Percentiles rank a stretch among this genome's conserved stretches.
Conservation (phyloP, 2,888 invertebrate genomes). For the Sarcophaga caerulescens region DNA sequence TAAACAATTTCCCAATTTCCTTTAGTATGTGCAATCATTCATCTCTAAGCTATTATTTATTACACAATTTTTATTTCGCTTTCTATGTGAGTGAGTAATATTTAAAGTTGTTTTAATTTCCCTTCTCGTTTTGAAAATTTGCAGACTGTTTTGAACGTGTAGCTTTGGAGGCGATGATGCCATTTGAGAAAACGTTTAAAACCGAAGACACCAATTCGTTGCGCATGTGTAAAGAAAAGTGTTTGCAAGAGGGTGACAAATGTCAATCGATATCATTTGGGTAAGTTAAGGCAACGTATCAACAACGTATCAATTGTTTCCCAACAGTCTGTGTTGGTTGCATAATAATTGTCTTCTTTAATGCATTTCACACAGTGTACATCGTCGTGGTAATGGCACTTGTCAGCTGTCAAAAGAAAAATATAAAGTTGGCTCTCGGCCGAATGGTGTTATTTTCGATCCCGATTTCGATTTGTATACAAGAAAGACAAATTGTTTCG, state of each 20-base stretch:
- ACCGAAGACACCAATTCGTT: slow-evolving; percentile 84
- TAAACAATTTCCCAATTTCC: not conserved
- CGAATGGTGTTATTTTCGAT: slow-evolving; percentile 83
- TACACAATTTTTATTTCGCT: slow-evolving; percentile 46
- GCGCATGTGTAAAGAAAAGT: slow-evolving; percentile 84
- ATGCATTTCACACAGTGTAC: slow-evolving; percentile 81
- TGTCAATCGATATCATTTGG: slow-evolving; percentile 86
- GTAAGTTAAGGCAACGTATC: slow-evolving; percentile 78
- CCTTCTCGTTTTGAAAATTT: slow-evolving; percentile 56
- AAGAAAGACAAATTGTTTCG: slow-evolving; percentile 82
- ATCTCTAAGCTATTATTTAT: slow-evolving; percentile 12
- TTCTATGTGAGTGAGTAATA: not conserved
- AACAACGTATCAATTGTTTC: slow-evolving; percentile 60
- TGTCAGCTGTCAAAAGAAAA: slow-evolving; percentile 83
- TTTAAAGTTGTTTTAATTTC: slow-evolving; percentile 19
- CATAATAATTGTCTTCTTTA: not conserved
- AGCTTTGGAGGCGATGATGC: slow-evolving; percentile 85
- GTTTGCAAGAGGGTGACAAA: slow-evolving; percentile 84
- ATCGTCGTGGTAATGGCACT: slow-evolving; percentile 84
- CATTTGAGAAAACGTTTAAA: slow-evolving; percentile 83
- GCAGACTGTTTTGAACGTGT: slow-evolving; percentile 86
- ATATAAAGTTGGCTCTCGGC: slow-evolving; percentile 82
- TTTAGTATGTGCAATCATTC: not conserved
- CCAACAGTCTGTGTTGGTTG: slow-evolving; percentile 50
- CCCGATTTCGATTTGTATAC: slow-evolving; percentile 85